Percentiles rank a stretch among this genome's conserved stretches.
Evolutionary conservation across 2,797 vertebrate species (phyloP).

Genomic region (Rhodeus uyekii): DNA sequence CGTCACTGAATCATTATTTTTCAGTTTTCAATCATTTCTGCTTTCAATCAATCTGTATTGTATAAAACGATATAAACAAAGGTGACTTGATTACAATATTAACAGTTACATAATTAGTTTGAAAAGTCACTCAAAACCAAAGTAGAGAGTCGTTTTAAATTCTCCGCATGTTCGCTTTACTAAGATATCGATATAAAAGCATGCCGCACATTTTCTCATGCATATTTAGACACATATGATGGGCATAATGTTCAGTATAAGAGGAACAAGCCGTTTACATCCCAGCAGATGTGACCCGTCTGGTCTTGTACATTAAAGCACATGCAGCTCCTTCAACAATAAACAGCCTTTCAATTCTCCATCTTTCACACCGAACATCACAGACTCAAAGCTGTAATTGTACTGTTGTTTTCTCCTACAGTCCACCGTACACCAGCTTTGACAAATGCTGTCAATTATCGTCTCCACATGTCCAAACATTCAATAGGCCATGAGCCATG

Average conservation of each 20-base stretch:
- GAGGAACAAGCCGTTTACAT: neutral
- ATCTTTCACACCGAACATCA: neutral
- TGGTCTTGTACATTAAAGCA: neutral
- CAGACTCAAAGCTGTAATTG: neutral
- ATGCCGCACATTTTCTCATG: neutral
- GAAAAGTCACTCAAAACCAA: neutral
- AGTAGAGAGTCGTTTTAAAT: neutral
- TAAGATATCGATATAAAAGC: neutral
- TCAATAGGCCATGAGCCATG: slow-evolving; percentile 14
- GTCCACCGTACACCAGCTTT: slow-evolving; percentile 4
- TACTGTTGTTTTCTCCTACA: slow-evolving; percentile 1
- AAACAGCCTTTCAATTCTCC: neutral
- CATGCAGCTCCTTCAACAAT: neutral
- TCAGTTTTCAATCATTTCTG: too few species aligned
- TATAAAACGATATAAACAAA: neutral
- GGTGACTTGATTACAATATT: neutral
- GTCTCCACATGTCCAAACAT: slow-evolving; percentile 40
- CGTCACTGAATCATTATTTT: neutral
- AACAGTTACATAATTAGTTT: neutral
- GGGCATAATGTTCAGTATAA: neutral
- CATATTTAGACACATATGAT: neutral
- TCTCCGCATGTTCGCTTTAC: neutral
- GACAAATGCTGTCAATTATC: slow-evolving; percentile 41
- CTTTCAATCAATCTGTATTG: neutral
- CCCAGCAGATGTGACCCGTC: neutral